These are phyloP conservation scores for Rotaria sp. DNA, from an alignment of 2,888 invertebrate species.

Conservation along the genomic window DNA sequence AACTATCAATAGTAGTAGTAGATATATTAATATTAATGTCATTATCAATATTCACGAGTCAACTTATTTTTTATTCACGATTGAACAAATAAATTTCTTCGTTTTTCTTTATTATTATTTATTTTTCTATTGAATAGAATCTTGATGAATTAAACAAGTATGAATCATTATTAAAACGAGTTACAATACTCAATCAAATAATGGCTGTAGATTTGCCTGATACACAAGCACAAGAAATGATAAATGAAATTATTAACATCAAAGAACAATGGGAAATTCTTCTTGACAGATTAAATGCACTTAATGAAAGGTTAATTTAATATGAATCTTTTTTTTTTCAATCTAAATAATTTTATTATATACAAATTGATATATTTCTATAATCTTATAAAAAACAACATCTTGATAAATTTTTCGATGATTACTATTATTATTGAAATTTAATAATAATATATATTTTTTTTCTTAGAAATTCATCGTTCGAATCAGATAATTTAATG, in stretches of 20 bases:
- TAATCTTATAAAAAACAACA: no score
- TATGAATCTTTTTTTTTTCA: background rate
- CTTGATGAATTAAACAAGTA: background rate
- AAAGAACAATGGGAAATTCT: background rate
- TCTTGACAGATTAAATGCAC: background rate
- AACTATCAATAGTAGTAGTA: no score
- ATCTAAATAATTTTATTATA: background rate
- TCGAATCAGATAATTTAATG: background rate
- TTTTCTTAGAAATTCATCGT: background rate
- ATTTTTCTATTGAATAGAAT: background rate
- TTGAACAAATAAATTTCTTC: no score
- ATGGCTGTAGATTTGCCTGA: background rate
- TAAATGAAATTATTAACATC: background rate
- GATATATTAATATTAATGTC: no score
- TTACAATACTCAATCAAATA: background rate
- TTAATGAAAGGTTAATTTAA: background rate
- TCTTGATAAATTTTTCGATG: no score
- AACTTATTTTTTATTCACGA: no score
- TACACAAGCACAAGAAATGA: background rate
- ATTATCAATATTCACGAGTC: no score
- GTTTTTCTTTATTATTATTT: no score
- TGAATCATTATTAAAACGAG: slow-evolving; percentile 8
- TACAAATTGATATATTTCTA: no score
- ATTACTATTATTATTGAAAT: no score
- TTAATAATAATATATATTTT: no score